Evolutionary conservation across 2,797 vertebrate genomes (phyloP), one percentile per base, ranked within the genome.

Genomic region (Emys orbicularis): DNA sequence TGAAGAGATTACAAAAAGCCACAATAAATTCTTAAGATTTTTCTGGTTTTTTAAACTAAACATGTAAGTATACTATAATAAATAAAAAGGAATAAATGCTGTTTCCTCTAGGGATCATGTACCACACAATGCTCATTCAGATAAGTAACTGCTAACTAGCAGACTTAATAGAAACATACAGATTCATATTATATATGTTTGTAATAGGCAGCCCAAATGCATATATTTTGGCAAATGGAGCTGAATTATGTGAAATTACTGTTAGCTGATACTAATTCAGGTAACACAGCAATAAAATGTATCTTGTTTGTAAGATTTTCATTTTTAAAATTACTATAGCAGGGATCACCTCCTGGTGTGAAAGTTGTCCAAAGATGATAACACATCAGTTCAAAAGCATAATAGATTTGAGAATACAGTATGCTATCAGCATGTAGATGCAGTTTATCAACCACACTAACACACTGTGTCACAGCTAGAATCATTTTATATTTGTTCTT

Each of bases 301-400:
- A 95, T 97, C 95, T 97, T 98, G 88, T 98, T 98, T 98, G 92
- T 96, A 97, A 98, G 97, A 90, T 96, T 94, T 98, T 97, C 94
- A 94, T 98, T 98, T 97, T 97, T 94, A 87, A 97, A 97, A 96
- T 97, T 95, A 93, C 85, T 87, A 96, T 98, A 94, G 89, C 94
- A 95, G 96, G 91, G 82, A 96, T 98, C 96, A 95, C 96, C 95
- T 98, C 98, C 97, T 95, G 89, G 87, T 97, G 97, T 96, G 98
- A 98, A 98, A 98, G 97, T 97, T 98, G 97, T 98, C 97, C 97
- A 96, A 95, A 98, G 96, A 97, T 98, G 98, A 98, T 98, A 98
- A 97, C 96, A 91, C 92, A 96, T 98, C 97, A 96, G 84, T 98
- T 98, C 96, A 94, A 94, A 97, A 98, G 94, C 95, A 65, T 97